Base-by-base conservation (phyloP, 2,113 vertebrate genomes). In the Rallus limicola region DNA sequence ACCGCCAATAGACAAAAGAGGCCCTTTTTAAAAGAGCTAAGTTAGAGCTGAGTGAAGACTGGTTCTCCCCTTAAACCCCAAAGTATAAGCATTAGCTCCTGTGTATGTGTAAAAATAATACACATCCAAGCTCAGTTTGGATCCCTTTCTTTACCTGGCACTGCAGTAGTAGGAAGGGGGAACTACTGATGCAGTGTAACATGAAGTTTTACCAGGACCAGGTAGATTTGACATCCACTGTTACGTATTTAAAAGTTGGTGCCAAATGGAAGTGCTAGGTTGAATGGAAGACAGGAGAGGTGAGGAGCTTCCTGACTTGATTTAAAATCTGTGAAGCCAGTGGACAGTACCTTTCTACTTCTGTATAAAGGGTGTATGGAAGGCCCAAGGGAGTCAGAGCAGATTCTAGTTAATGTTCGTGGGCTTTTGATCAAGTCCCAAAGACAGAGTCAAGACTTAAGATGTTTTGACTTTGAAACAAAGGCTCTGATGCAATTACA, bases 381-480 rank as follows among this genome's bases (percentile, higher is more conserved):
- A 84, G 62, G 63, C 74, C 36, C 67, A 31, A 33, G 76, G 64
- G 76, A 79, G 18, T 40, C 52, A 48, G 52, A 6, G 10, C n/a
- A 48, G 82, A 52, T 68, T 88, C 53, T 81, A 86, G 24, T 88
- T 88, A 62, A 82, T 58, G 63, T 92, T 87, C 58, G 19, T 68
- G 58, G 80, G 53, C 68, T 91, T 94, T 89, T 88, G 83, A 91
- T 94, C 80, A 85, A 76, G 46, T 79, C 69, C 55, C 76, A 38
- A 82, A 72, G 91, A 77, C 55, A 58, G 53, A 40, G 24, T 60
- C 33, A 29, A 70, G 77, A 65, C 13, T 25, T 75, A 75, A 85
- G 74, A 42, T 88, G 58, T 69, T 97, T 86, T 84, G 69, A 76
- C 69, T 95, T 90, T 79, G 92, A 93, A 95, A 88, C 80, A 95